A percentile compares a stretch with the other conserved stretches of the same genome.
Conservation (phyloP, 1,140 invertebrate genomes). For the Pseudobourletiella spinata region DNA sequence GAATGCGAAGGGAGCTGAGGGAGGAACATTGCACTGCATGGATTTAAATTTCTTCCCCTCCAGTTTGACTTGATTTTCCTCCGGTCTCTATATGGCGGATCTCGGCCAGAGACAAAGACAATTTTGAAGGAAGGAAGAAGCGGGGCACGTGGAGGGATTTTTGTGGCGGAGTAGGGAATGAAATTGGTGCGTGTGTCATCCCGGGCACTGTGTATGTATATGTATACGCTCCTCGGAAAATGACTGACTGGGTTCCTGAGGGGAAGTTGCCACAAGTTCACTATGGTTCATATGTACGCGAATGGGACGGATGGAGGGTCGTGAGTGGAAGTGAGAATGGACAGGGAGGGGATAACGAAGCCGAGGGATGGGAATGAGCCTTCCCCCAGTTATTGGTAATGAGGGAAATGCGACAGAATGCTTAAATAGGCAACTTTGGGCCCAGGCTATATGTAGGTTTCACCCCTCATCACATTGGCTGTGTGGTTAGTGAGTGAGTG, state of each 20-base stretch:
- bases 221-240: too few species aligned
- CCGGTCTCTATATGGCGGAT: neutral
- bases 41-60: too few species aligned
- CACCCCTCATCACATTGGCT: too few species aligned
- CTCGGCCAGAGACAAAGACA: slow-evolving; percentile 3
- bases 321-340: neutral
- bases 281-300: too few species aligned
- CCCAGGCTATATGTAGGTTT: too few species aligned
- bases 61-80: neutral
- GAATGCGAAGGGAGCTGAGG: too few species aligned
- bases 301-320: too few species aligned
- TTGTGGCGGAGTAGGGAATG: neutral
- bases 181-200: neutral
- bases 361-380: neutral
- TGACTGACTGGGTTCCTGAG: too few species aligned
- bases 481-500: too few species aligned
- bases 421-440: slow-evolving; percentile 24
- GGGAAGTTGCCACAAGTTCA: too few species aligned
- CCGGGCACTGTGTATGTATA: too few species aligned
- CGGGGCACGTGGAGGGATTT: neutral
- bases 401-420: slow-evolving; percentile 32
- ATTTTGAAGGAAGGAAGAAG: slow-evolving; percentile 8
- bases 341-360: neutral
- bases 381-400: slow-evolving; percentile 22
- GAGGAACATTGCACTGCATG: too few species aligned